A percentile compares a stretch with the other conserved stretches of the same genome.
These are phyloP conservation scores for Cryptophagus acutangulus DNA, from an alignment of 2,888 invertebrate species.

Conservation along the genomic window DNA sequence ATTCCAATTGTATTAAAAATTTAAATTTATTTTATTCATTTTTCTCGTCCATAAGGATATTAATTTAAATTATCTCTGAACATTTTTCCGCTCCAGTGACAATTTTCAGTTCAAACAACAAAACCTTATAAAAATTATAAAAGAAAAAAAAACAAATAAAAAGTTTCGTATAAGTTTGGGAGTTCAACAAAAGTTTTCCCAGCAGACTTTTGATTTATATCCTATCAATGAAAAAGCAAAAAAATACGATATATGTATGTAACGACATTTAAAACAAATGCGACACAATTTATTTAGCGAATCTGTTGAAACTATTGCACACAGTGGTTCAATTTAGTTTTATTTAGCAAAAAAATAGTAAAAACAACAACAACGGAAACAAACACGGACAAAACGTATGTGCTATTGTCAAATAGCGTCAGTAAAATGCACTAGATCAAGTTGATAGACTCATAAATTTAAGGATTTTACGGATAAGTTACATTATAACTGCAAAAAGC, in stretches of 20 bases:
- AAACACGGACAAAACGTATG: slow-evolving; percentile 1
- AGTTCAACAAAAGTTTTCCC: no score
- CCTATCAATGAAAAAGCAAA: no score
- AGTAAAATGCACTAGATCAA: slow-evolving; percentile 25
- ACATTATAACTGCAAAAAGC: slow-evolving; percentile 25
- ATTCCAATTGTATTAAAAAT: no score
- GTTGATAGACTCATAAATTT: slow-evolving; percentile 28
- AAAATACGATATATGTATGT: neutral
- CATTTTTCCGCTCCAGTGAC: no score
- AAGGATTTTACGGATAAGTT: slow-evolving; percentile 26
- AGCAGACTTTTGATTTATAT: no score
- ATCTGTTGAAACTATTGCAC: slow-evolving; percentile 5
- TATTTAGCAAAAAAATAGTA: neutral
- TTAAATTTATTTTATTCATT: no score
- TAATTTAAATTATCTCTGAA: no score
- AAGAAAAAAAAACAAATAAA: no score
- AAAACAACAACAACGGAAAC: slow-evolving; percentile 2
- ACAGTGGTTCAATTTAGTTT: slow-evolving; percentile 2
- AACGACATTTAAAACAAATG: slow-evolving; percentile 3
- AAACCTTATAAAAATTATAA: no score
- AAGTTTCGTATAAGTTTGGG: no score
- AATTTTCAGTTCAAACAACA: no score
- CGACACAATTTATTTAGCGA: slow-evolving; percentile 1
- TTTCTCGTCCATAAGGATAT: no score
- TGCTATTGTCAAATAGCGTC: slow-evolving; percentile 15